Base-by-base conservation (phyloP, 2,113 vertebrate genomes). In the Setophaga petechia region DNA sequence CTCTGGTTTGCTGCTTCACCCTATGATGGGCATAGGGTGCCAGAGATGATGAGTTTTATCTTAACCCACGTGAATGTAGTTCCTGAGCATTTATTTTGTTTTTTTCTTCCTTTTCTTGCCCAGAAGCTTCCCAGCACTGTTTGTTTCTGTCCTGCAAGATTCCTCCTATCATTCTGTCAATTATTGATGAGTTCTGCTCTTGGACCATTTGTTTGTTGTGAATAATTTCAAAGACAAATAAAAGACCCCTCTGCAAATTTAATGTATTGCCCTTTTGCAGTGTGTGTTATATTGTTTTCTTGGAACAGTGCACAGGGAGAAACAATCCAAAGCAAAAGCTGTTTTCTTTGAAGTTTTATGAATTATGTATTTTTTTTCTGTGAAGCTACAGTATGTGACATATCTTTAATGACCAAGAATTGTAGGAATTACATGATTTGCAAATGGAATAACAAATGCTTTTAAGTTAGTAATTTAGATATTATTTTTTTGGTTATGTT, bases 181-280 rank as follows among this genome's bases (percentile, higher is more conserved):
- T 97, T 97, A 97, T 96, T 97, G 76, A 96, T 96, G 87, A 96
- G 62, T 10, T 88, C 66, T 94, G 35, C 43, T 83, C 82, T 97
- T 67, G 41, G 51, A 82, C 49, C 73, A 87, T 95, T 97, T 96
- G 85, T 95, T 97, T 52, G 21, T 90, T 96, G 84, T 91, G 85
- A 97, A 94, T 96, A 87, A 94, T 97, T 97, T 69, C 83, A 94
- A 57, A 93, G 83, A 89, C 52, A 90, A 85, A 71, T 84, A 76
- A 83, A 96, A 96, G 90, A 76, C 37, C 25, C 58, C 55, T 89
- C 57, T 94, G 62, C 74, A 95, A 95, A 95, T 96, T 83, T 89
- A 95, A 95, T 91, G 37, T 68, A 24, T 78, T 93, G 33, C 49
- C 21, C 52, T 89, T 96, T 92, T 68, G 91, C 47, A 79, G 33